Percentiles rank a stretch among this genome's conserved stretches.
Conservation (phyloP, 2,113 vertebrate species). For the Pseudopodoces humilis region DNA sequence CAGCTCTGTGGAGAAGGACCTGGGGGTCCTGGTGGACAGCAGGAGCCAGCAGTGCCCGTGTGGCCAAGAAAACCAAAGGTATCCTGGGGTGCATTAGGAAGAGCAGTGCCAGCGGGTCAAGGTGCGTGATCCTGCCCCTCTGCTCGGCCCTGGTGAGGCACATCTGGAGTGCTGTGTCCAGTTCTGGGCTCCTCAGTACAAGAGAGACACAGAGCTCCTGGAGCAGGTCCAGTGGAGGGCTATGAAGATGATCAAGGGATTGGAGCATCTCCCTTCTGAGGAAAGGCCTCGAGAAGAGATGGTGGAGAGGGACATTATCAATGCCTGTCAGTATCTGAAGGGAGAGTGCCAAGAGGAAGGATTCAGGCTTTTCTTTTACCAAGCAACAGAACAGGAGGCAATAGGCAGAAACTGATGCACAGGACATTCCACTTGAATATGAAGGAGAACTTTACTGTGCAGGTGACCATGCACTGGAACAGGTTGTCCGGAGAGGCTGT, state of each 20-base stretch:
- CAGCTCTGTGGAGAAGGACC: neutral
- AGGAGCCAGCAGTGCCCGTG: neutral
- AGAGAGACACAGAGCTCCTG: neutral
- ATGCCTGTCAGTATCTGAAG: neutral
- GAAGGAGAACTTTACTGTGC: neutral
- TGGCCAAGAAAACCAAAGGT: neutral
- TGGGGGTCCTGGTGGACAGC: neutral
- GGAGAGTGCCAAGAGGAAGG: neutral
- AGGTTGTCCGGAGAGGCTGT: neutral
- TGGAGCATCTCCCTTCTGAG: neutral
- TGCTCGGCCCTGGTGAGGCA: neutral
- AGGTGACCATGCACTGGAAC: too few relatives aligned
- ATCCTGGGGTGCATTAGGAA: too few relatives aligned
- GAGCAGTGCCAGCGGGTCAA: neutral
- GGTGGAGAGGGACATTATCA: neutral
- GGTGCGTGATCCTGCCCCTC: neutral
- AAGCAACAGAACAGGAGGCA: neutral
- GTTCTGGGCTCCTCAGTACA: neutral
- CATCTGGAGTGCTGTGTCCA: neutral
- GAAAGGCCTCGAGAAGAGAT: neutral
- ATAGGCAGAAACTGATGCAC: neutral
- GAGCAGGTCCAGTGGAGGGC: neutral
- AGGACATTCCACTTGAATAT: neutral
- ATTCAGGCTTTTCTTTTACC: neutral
- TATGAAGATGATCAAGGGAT: neutral